Base-by-base conservation (phyloP, 2,888 invertebrate species). In the Torymus tubicola region DNA sequence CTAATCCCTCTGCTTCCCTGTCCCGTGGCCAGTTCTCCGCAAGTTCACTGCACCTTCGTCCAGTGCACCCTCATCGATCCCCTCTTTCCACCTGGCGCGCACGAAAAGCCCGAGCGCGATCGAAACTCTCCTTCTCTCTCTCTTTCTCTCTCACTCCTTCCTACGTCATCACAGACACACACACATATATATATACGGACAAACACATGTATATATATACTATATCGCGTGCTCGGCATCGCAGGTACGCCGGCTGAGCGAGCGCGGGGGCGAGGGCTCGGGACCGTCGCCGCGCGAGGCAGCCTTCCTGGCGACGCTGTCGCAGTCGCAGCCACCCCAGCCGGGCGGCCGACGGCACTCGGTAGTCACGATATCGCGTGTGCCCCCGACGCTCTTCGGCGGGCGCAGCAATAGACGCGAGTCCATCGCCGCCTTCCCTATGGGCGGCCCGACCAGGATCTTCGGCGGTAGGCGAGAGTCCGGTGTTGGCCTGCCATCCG, bases 331-430 rank as follows among this genome's bases (percentile, higher is more conserved):
- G 5, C 93, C 93, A 52, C 94, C 95, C 2, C 94, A 94, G 72
- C 93, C 95, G 0, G 95, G 96, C 0, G 96, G 96, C 0, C 93
- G 96, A 83, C 93, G 96, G 85, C 96, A 96, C 91, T 96, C 96
- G 77, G 96, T 96, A 64, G 96, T 96, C 21, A 96, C 96, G 84
- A 96, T 96, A 87, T 96, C 96, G 0, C 94, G 95, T 90, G 95
- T 96, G 71, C 96, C 96, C 2, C 93, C 94, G 65, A 93, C 95
- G 1, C 90, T 96, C 3, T 96, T 96, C 85, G 96, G 96, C 85
- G 96, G 96, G 0, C 93, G 96, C 16, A 94, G 94, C 77, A 93
- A 21, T 21, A 21, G 96, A 0, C 93, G 96, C 14, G 96, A 96
- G 90, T 96, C 96, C 16, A 95, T 96, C 72, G 96, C 96, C 2